These are phyloP conservation scores for Virgularia gustaviana DNA, from an alignment of 92 coral and sea anemone species.

Conservation along the genomic window DNA sequence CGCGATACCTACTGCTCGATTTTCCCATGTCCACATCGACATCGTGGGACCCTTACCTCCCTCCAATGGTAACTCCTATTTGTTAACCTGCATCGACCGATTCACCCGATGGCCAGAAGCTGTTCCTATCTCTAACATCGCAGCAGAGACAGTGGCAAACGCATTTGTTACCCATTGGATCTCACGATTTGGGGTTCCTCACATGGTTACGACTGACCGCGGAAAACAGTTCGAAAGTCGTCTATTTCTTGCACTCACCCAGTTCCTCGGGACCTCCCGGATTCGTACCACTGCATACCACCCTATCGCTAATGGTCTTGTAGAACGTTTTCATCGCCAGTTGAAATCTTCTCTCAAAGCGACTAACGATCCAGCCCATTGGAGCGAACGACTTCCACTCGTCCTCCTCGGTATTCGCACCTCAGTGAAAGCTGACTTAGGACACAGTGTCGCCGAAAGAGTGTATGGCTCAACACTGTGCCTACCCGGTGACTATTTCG, in stretches of 20 bases:
- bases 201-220: not conserved
- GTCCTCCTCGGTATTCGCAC: conserved; percentile 18
- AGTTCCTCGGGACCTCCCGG: not conserved
- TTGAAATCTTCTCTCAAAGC: conserved; percentile 14
- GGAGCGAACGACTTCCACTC: conserved; percentile 7
- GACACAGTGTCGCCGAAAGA: conserved; percentile 1
- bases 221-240: conserved; percentile 10
- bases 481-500: conserved; percentile 14
- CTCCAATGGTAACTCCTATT: not conserved
- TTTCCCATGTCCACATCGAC: conserved; percentile 19
- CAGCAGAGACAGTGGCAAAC: conserved; percentile 2
- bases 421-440: conserved; percentile 1
- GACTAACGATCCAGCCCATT: not conserved
- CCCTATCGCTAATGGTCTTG: conserved; percentile 28
- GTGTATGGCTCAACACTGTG: conserved; percentile 16
- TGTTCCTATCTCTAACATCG: conserved; percentile 4
- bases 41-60: conserved; percentile 28
- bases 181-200: conserved; percentile 3
- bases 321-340: conserved; percentile 30
- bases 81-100: conserved; percentile 2
- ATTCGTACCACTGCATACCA: conserved; percentile 33
- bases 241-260: not conserved
- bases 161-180: conserved; percentile 21
- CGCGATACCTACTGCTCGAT: not conserved
- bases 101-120: conserved; percentile 28